A percentile compares a stretch with the other conserved stretches of the same genome.
Evolutionary conservation across 2,113 vertebrate genomes (phyloP).

Genomic region (Chionomys nivalis): DNA sequence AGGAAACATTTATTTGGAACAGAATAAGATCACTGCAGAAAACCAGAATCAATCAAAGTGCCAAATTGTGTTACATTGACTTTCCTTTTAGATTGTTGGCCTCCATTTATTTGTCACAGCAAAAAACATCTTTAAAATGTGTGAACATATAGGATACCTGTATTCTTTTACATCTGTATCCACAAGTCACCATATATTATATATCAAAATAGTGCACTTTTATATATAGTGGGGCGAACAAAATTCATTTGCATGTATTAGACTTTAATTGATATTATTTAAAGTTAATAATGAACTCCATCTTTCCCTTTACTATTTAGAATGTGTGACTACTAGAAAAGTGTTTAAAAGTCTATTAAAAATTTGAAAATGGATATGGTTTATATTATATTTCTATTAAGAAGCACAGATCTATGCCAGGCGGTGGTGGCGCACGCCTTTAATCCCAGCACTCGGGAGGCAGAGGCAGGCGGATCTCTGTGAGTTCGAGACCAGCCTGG

Average conservation of each 20-base stretch:
- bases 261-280: neutral
- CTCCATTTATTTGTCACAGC: neutral
- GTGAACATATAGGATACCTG: neutral
- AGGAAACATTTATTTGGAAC: neutral
- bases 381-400: constrained; percentile 9
- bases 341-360: neutral
- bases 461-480: no score
- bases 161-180: neutral
- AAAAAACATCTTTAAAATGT: neutral
- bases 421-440: no score
- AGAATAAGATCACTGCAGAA: neutral
- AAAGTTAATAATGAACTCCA: constrained; percentile 1
- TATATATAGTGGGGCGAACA: neutral
- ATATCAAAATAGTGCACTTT: constrained; percentile 2
- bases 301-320: neutral
- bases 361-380: neutral
- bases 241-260: neutral
- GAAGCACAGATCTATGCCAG: neutral
- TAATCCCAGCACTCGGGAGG: no score
- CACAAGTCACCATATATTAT: neutral
- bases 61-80: no score
- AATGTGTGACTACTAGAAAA: constrained; percentile 32
- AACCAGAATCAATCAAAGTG: neutral
- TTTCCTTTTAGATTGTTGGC: no score
- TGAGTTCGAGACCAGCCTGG: no score